Evolutionary conservation across 37 sponge, comb jelly and placozoan genomes (phyloP), one percentile per base, ranked within the genome.

Genomic region (Haliclona indistincta): DNA sequence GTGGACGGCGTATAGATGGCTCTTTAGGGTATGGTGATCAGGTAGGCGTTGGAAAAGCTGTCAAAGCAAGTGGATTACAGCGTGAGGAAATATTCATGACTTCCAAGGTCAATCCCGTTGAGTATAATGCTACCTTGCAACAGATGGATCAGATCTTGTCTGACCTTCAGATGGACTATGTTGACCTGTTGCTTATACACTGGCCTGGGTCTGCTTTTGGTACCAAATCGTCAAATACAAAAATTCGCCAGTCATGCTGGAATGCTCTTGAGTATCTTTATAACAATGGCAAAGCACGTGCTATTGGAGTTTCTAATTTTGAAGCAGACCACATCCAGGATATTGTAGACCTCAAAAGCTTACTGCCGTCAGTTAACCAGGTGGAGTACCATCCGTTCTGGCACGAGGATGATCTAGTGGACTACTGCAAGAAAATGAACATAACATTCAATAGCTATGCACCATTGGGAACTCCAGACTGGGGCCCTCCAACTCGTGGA

Each of bases 291-390:
- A 56, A 71, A 42, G 66, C 71, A 10, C 73, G 69, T 13, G 81
- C 72, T 2, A 71, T 81, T 33, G 81, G 81, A 22, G 81, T 81
- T 20, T 81, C 81, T 32, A 81, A 81, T 58, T 81, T 70, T 70
- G 71, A 70, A 29, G 44, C 56, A 20, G 44, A 54, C 4, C 81
- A 81, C 67, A 28, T 81, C 11, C 28, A 56, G 52, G 73, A 71
- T 34, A 37, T 81, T 3, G 17, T 63, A 54, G 66, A 44, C 53
- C 54, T 68, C 54, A 64, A 68, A 10, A 63, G 62, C 20, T 63
- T 54, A 1, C 43, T 70, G 7, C 73, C 81, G 3, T 44, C 64
- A 3, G 81, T 81, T 52, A 70, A 70, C n/a, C 81, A 81, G 40
- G 70, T 70, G 40, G 81, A 81, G 73, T 81, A 68, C 40, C 73